Base-by-base conservation (phyloP, 2,888 invertebrate species). In the Diaprepes abbreviatus region DNA sequence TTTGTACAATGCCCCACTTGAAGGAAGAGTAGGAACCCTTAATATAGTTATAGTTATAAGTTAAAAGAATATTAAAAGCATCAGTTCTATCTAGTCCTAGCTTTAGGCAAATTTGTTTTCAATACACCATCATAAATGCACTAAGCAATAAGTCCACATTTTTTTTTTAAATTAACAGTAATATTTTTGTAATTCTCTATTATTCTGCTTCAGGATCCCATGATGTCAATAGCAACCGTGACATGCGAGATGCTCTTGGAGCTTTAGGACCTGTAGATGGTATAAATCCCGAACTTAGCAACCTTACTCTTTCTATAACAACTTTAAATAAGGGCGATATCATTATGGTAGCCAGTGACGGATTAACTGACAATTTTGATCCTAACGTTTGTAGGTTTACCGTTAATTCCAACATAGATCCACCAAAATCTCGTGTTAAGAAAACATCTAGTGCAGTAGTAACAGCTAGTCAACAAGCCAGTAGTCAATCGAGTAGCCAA, bases 361-460 rank as follows among this genome's bases (percentile, higher is more conserved):
- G 95, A 5, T 89, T 96, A 31, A 93, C 94, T 4, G 95, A 96
- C 81, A 96, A 96, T 83, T 94, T 95, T 78, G 95, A 96, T 85
- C 95, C 95, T 0, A 95, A 95, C 28, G 95, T 96, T 65, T 95
- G 95, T 24, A 93, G 93, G 84, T 93, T 95, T 79, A 93, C 94
- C 3, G 87, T 89, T 3, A 83, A 81, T 66, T 74, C 77, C 3
- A 76, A 75, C 80, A 45, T 83, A 80, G 54, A 82, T 81, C 35
- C 85, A 81, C 71, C 79, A 79, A 45, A 85, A 82, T 78, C 84
- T 81, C 71, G 83, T 16, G 24, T 21, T 35, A 40, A 31, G 19
- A 66, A 66, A 80, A 79, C 84, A 82, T 68, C 83, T 28, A 65
- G 72, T 24, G 71, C 69, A 31, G 71, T 33, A 28, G 62, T 58